Base-by-base conservation (phyloP, 2,113 vertebrate genomes). In the Pedetes capensis region DNA sequence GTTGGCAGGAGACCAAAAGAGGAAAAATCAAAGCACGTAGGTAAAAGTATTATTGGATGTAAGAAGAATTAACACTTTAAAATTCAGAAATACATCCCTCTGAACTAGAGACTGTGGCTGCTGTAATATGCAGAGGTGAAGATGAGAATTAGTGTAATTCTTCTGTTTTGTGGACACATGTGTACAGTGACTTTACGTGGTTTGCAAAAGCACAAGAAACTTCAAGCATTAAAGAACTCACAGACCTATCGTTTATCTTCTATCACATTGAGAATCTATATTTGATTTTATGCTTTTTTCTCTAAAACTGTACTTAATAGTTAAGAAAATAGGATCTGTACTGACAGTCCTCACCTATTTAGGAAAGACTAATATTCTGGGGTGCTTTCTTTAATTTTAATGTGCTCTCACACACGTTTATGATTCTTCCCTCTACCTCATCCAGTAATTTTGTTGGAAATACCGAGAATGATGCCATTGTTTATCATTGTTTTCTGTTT, bases 11-110 rank as follows among this genome's bases (percentile, higher is more conserved):
- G 93, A 92, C 97, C 97, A 98, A 97, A 89, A 96, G 61, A 94
- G 86, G 82, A 94, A 95, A 98, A 98, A 98, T 97, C 96, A 97
- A 98, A 98, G 95, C 92, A 93, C 96, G 91, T 97, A 95, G 96
- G 93, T 96, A 90, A 97, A 96, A 96, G 87, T 69, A 95, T 91
- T 93, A 93, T 96, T 87, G 76, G 18, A 95, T 97, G 3, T 20
- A 89, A 83, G 92, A 96, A 96, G 80, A 92, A 59, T 66, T 29
- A 91, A 42, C 69, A 95, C 76, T 97, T 98, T 89, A 92, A 76
- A 97, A 81, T 44, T 91, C 57, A 72, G 66, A 82, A 93, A 42
- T 51, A n/a, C 34, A 84, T 74, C 39, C n/a, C 53, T 83, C 42
- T 87, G 90, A n/a, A n/a, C 29, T 72, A 69, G n/a, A n/a, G n/a